Evolutionary conservation across 2,888 invertebrate genomes (phyloP), one percentile per base, ranked within the genome.

Genomic region (Phymatocera aterrima): DNA sequence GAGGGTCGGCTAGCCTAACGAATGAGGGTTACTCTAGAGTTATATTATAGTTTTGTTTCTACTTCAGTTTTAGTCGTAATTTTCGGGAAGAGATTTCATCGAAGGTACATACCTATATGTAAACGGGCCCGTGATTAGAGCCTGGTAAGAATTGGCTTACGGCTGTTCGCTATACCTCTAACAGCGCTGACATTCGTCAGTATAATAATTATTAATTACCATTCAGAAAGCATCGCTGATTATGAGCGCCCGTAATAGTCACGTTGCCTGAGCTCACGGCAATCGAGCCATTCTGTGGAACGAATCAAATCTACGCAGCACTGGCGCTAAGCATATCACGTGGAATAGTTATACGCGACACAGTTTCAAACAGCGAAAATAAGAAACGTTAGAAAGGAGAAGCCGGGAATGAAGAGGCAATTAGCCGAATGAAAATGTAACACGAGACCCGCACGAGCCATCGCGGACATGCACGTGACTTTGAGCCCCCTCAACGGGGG

Each of bases 351-450:
- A 34, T 1, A 51, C 34, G n/a, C 24, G 15, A 28, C 10, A 2
- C 18, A 31, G 24, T 18, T 31, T 51, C 3, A 51, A 8, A 24
- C 48, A 24, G 51, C 6, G 34, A 34, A 34, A 70, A 37, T 64
- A 70, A 72, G 34, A 72, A 72, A 51, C 24, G 48, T n/a, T 28
- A 15, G 15, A 72, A 51, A 72, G 51, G n/a, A 51, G 51, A 31
- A 72, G 72, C 48, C 34, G 34, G 18, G 54, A 57, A 88, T 88
- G 88, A 88, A 88, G 87, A 87, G 87, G 87, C 89, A 90, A 90
- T 90, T 90, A 89, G 89, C 88, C 87, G 88, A 89, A 89, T 90
- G 89, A 90, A 89, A 89, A 89, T 90, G 89, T 89, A 90, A 89
- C 89, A 90, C 88, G 89, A 89, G 89, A 89, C 87, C 88, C 57